Percentiles rank a stretch among this genome's conserved stretches.
phyloP scores from a whole-genome alignment of 2,797 vertebrate genomes.

The Gambusia yucatana region DNA sequence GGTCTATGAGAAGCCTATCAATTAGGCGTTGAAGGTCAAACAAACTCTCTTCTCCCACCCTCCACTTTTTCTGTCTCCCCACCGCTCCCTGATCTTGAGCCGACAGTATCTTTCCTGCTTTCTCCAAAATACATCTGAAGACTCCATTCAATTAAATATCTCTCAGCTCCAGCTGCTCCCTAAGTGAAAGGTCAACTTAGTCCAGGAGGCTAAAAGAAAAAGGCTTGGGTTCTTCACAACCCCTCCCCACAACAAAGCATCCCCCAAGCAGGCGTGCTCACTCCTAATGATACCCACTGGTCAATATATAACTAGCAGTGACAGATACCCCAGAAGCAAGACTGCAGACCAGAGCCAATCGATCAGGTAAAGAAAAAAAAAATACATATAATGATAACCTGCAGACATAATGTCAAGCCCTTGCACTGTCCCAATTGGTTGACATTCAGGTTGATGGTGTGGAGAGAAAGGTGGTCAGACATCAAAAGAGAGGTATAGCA shows the following conservation, averaged over 20 bases:
- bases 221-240: constrained; percentile 76
- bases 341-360: constrained; percentile 87
- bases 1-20: constrained; percentile 86
- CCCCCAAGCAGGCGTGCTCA: constrained; percentile 71
- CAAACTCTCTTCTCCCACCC: constrained; percentile 69
- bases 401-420: constrained; percentile 90
- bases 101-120: constrained; percentile 68
- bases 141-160: constrained; percentile 97
- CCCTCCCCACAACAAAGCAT: constrained; percentile 79
- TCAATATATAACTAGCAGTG: constrained; percentile 92
- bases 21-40: constrained; percentile 93
- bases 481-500: constrained; percentile 77
- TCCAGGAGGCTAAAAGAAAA: constrained; percentile 89
- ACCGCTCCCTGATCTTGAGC: constrained; percentile 75
- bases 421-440: constrained; percentile 85
- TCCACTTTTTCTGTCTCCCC: constrained; percentile 46
- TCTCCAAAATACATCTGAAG: constrained; percentile 91
- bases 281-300: constrained; percentile 95
- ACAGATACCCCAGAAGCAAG: constrained; percentile 91
- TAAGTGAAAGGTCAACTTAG: constrained; percentile 96
- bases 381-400: constrained; percentile 93
- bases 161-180: constrained; percentile 91
- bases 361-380: constrained; percentile 81
- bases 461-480: constrained; percentile 72
- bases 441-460: constrained; percentile 84